phyloP scores from a whole-genome alignment of 2,797 vertebrate genomes.

The Brotogeris chrysoptera region DNA sequence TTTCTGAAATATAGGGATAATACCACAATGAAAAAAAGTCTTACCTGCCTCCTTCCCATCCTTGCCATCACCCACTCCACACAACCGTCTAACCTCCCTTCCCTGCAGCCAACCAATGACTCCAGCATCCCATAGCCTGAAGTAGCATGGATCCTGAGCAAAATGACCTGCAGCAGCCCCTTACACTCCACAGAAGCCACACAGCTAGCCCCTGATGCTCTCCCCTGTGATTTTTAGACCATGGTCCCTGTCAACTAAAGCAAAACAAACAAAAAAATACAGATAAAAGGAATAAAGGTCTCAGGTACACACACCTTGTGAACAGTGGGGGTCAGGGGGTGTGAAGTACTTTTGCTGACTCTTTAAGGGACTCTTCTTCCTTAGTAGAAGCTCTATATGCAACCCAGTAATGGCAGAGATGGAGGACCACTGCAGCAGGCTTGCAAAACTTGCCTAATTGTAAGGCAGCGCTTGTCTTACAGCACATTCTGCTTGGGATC shows the following conservation, averaged over 20 bases:
- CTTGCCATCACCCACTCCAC: neutral
- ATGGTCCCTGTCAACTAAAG: neutral
- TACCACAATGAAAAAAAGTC: neutral
- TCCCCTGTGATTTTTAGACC: neutral
- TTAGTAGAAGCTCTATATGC: neutral
- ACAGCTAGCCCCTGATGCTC: neutral
- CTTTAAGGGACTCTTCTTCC: neutral
- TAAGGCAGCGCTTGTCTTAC: neutral
- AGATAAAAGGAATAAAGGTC: neutral
- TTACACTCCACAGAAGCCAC: neutral
- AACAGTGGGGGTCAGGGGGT: neutral
- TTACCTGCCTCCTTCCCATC: neutral
- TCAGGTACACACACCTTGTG: neutral
- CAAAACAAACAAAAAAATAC: neutral
- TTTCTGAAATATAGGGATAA: neutral
- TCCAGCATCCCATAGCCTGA: neutral
- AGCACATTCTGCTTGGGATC: slow-evolving; percentile 11
- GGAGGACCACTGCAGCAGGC: neutral
- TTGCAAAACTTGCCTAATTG: slow-evolving; percentile 5
- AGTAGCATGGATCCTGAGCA: neutral
- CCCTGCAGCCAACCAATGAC: too few relatives aligned
- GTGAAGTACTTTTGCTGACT: neutral
- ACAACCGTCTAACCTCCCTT: accelerated
- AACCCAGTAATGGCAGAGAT: neutral
- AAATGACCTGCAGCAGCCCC: neutral